phyloP scores from a whole-genome alignment of 2,888 invertebrate species.

The Mechanitis mazaeus region DNA sequence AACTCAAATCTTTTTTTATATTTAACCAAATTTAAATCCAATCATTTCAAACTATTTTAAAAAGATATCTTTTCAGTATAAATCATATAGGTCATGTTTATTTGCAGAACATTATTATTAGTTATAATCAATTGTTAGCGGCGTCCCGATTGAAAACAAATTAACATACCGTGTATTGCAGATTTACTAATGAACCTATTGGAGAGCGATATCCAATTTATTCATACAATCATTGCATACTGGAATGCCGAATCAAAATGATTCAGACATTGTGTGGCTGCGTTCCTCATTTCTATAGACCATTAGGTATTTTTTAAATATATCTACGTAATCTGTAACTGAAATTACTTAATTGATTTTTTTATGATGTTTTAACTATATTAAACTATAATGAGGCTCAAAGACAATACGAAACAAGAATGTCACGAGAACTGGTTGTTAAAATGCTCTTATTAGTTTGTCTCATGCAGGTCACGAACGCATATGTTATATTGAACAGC shows the following conservation, averaged over 20 bases:
- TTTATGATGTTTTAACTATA: background rate
- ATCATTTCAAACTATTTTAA: too few relatives aligned
- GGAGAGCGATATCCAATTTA: constrained; percentile 78
- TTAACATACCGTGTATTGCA: constrained; percentile 32
- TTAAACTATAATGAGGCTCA: too few relatives aligned
- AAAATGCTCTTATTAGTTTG: background rate
- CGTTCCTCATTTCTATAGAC: constrained; percentile 84
- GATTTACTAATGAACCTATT: constrained; percentile 55
- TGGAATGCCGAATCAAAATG: constrained; percentile 81
- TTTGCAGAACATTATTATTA: too few relatives aligned
- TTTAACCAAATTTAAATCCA: too few relatives aligned
- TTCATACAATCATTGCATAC: constrained; percentile 80
- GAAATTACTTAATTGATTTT: too few relatives aligned
- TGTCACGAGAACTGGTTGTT: too few relatives aligned
- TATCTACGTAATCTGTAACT: background rate
- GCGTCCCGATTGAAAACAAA: too few relatives aligned
- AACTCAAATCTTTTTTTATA: too few relatives aligned
- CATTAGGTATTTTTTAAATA: constrained; percentile 66
- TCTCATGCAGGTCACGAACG: constrained; percentile 49
- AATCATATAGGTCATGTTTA: too few relatives aligned
- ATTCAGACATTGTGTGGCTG: constrained; percentile 81
- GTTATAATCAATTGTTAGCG: too few relatives aligned
- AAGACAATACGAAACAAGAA: too few relatives aligned
- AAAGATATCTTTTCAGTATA: too few relatives aligned
- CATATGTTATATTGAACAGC: constrained; percentile 53